Percentiles rank a stretch among this genome's conserved stretches.
Evolutionary conservation across 2,113 vertebrate genomes (phyloP).

Genomic region (Lophotis ruficrista): DNA sequence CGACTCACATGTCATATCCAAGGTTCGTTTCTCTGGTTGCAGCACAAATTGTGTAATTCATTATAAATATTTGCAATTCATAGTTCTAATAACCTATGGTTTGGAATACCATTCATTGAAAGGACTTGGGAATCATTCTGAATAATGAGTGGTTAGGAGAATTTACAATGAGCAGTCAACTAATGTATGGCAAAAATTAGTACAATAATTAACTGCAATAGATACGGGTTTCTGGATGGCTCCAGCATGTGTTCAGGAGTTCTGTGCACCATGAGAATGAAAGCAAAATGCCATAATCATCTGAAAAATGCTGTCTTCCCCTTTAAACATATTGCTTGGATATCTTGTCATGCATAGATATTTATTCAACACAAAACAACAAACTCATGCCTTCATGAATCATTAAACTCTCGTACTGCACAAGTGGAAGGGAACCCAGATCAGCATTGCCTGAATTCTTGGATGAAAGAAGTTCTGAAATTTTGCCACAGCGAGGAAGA

Average conservation of each 20-base stretch:
- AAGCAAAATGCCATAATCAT: background rate
- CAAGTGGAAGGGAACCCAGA: background rate
- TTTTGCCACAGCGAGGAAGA: background rate
- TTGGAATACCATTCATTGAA: background rate
- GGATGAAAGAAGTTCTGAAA: background rate
- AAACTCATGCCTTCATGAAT: background rate
- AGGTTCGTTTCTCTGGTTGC: background rate
- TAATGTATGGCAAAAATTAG: background rate
- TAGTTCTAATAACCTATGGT: background rate
- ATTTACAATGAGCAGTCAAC: background rate
- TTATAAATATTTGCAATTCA: conserved; percentile 11
- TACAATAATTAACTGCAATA: background rate
- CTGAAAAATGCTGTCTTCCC: background rate
- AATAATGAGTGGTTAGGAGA: background rate
- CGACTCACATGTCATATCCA: background rate
- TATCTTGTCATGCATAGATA: background rate
- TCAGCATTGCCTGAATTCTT: background rate
- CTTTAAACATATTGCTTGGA: background rate
- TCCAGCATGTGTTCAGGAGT: background rate
- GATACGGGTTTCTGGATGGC: background rate
- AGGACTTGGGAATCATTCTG: background rate
- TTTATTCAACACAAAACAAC: background rate
- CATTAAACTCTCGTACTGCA: background rate
- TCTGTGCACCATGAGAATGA: background rate
- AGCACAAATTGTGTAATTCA: background rate